Evolutionary conservation across 2,888 invertebrate genomes (phyloP), one percentile per base, ranked within the genome.

Genomic region (Xanthorhoe designata): DNA sequence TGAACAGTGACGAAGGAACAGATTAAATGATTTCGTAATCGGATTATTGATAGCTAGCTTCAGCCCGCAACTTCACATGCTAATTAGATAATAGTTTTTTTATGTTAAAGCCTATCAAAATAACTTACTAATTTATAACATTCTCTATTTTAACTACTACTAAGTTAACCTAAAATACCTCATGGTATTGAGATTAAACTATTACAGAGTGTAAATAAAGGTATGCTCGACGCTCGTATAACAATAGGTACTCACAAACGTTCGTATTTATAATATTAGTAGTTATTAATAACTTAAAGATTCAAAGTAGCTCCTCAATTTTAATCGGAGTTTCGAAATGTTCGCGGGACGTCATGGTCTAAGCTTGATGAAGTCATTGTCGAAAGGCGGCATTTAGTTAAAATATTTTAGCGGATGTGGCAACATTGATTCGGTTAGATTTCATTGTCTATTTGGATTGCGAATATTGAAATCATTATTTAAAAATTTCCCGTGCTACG

Each of bases 331-430:
- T 66, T 69, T 60, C 50, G 63, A 63, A 66, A 69, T 50, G 8
- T 5, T 50, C 35, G 49, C 18, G 7, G 32, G 35, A 59, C 51
- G 59, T 62, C 66, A 66, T 62, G 19, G 32, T 58, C 58, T 45
- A 54, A 59, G 55, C 52, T 62, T 49, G 62, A 69, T 65, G 62
- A 65, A 69, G 66, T 66, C 63, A 65, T 66, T 56, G 61, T 62
- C 61, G 62, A 68, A 64, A 65, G 65, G 53, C 56, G 59, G 52
- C 32, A 55, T 61, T 68, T 52, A 60, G 45, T 51, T 60, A 58
- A 53, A 57, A 61, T 61, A 61, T 65, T 61, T 54, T 42, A 58
- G 50, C 53, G 9, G 38, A 50, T 66, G 57, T 61, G 58, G 66
- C 50, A 66, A 66, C 35, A 52, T 49, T 53, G 52, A 13, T 53